phyloP scores from a whole-genome alignment of 2,113 vertebrate species.

The Peromyscus californicus region DNA sequence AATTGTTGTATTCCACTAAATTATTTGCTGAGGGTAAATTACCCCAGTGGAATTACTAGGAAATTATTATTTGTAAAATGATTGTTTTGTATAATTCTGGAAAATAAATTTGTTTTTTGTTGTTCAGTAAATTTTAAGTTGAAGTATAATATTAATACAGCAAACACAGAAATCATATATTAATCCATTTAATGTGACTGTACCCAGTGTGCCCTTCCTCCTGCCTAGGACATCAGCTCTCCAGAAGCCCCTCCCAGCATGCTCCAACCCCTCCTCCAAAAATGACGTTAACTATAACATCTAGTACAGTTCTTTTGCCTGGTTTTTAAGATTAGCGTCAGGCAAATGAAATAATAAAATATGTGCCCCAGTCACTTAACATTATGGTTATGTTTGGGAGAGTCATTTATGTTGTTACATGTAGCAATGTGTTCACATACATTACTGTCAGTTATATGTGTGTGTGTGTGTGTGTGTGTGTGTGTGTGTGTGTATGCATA shows the following conservation, averaged over 20 bases:
- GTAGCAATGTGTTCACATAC: neutral
- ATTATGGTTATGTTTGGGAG: neutral
- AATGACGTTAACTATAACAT: neutral
- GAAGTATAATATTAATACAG: neutral
- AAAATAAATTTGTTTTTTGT: conserved; percentile 16
- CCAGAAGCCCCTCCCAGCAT: neutral
- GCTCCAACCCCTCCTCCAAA: neutral
- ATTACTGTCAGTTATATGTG: neutral
- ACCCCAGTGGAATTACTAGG: neutral
- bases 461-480: neutral
- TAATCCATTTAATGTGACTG: neutral
- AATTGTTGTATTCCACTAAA: neutral
- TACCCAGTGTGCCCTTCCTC: too few species aligned
- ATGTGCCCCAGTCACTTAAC: neutral
- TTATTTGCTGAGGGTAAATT: neutral
- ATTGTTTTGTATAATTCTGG: neutral
- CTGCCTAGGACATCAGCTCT: too few species aligned
- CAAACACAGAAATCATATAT: neutral
- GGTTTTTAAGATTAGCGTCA: neutral
- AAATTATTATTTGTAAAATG: conserved; percentile 14
- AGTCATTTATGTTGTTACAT: neutral
- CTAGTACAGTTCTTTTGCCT: neutral
- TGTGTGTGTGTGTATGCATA: neutral
- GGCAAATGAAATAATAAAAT: neutral
- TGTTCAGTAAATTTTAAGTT: neutral